Evolutionary conservation across 2,797 vertebrate species (phyloP), one percentile per base, ranked within the genome.

Genomic region (Nasua narica): DNA sequence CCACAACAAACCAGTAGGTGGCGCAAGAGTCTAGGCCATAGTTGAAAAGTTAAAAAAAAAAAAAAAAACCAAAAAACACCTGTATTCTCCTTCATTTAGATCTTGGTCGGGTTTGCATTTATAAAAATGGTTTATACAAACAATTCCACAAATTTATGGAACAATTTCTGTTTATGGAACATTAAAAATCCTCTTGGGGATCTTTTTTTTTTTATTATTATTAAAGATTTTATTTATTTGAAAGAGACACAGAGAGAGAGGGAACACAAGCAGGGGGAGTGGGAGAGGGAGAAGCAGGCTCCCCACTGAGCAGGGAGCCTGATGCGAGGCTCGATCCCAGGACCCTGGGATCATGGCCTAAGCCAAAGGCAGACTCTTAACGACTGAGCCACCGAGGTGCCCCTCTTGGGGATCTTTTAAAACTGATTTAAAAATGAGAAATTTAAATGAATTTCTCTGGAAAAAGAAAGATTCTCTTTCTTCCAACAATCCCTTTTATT

Each of bases 1-100:
- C 48, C 70, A 60, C 0, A 37, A 14, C 0, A 0, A 5, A 70
- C 84, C 96, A 96, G 95, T 90, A 97, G 97, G 81, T 94, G 97
- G 96, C 67, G 52, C 27, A 82, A 96, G 76, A 96, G 76, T 79
- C 91, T 13, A 94, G 95, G 50, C 11, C 82, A 91, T 25, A 7
- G 13, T 23, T 1, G 11, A 79, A 50, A 70, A 67, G 12, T 15
- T 4, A 43, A 40, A 37, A n/a, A 18, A 40, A 25, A 37, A 23
- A 12, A 37, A 10, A 19, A 27, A 16, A 1, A 27, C 23, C 13
- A 60, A 60, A 60, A 60, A 60, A 60, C 13, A 3, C 7, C 25
- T 0, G 4, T 13, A 6, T 13, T 74, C 11, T 7, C 32, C 23
- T 65, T 62, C n/a, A 18, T 23, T 77, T 60, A 74, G 25, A 48